A percentile compares a stretch with the other conserved stretches of the same genome.
Evolutionary conservation across 2,113 vertebrate species (phyloP).

Genomic region (Poecilia latipinna): DNA sequence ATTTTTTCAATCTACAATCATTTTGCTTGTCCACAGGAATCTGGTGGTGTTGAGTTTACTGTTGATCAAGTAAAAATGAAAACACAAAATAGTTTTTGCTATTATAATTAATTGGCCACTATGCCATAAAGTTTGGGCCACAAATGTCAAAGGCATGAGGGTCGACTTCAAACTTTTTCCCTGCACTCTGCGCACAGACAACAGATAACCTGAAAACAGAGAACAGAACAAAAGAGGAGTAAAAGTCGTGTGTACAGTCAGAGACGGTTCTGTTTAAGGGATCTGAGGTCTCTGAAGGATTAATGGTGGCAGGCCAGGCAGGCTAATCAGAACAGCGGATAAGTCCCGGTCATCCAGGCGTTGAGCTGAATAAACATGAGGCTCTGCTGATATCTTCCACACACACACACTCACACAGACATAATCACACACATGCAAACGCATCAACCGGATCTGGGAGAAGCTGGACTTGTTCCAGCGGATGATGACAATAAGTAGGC

Average conservation of each 20-base stretch:
- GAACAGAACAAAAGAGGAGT: background rate
- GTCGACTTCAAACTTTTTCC: background rate
- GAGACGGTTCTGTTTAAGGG: slow-evolving; percentile 67
- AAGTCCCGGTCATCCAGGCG: slow-evolving; percentile 78
- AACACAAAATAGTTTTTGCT: no score
- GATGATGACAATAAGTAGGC: slow-evolving; percentile 71
- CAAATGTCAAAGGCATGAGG: background rate
- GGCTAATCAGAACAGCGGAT: slow-evolving; percentile 80
- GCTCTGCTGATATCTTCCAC: slow-evolving; percentile 67
- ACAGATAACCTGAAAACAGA: background rate
- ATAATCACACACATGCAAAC: slow-evolving; percentile 53
- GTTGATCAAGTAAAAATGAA: no score
- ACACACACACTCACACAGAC: slow-evolving; percentile 34
- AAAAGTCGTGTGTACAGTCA: slow-evolving; percentile 20
- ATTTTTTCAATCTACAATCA: no score
- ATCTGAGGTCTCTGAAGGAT: slow-evolving; percentile 77
- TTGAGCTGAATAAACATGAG: slow-evolving; percentile 82
- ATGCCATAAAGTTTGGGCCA: no score
- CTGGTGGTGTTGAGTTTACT: no score
- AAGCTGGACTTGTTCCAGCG: slow-evolving; percentile 61
- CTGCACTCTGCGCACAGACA: background rate
- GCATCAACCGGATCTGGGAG: slow-evolving; percentile 58
- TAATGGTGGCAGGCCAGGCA: slow-evolving; percentile 79
- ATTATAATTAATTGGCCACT: no score
- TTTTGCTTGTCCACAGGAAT: no score